Evolutionary conservation across 2,113 vertebrate genomes (phyloP).

Genomic region (Cyanistes caeruleus): DNA sequence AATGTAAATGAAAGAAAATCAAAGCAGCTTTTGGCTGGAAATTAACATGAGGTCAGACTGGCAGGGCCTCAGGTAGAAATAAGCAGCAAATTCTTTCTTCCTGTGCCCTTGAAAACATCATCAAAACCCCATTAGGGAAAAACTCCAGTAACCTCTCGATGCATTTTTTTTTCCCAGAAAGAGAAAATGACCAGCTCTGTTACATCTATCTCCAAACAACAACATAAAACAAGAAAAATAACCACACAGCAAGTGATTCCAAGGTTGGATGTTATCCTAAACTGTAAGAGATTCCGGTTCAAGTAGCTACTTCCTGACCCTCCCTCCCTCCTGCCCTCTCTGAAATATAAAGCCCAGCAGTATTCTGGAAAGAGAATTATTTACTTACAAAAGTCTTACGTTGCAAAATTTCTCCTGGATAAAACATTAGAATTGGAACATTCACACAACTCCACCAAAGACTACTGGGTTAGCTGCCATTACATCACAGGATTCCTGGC

Average conservation of each 20-base stretch:
- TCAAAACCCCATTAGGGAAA: not conserved
- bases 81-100: conserved; percentile 11
- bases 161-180: not conserved
- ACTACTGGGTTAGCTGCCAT: not conserved
- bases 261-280: not conserved
- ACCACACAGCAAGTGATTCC: not conserved
- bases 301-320: not conserved
- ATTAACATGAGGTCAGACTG: conserved; percentile 25
- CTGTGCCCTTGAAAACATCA: conserved; percentile 31
- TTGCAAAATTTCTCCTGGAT: not conserved
- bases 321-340: not conserved
- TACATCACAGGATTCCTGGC: not conserved
- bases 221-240: not conserved
- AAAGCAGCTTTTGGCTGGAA: conserved; percentile 12
- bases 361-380: not conserved
- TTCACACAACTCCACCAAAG: not conserved
- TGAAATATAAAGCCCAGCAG: not conserved
- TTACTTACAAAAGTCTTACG: not conserved
- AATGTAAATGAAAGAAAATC: conserved; percentile 24
- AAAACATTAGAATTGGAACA: not conserved
- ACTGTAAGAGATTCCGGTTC: not conserved
- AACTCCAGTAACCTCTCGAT: not conserved
- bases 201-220: not conserved
- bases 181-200: not conserved
- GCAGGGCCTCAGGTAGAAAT: not conserved